Evolutionary conservation across 2,888 invertebrate species (phyloP), one percentile per base, ranked within the genome.

Genomic region (Drosophila demipolita): DNA sequence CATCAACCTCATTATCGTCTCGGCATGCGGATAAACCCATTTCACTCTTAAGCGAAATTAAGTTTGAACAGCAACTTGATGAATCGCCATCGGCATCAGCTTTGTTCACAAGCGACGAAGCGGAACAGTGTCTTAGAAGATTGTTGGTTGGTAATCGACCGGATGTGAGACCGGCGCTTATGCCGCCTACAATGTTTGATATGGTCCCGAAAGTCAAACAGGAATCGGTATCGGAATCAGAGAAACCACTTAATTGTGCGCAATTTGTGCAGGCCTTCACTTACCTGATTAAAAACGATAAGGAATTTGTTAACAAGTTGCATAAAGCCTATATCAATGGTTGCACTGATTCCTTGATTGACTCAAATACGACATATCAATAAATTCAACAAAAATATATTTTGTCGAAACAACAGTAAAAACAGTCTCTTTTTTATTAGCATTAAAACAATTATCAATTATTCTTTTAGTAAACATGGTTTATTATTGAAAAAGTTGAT

Each of bases 291-390:
- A 96, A 97, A 94, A 96, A 96, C 93, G 98, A 98, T 93, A 95
- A 96, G 38, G 97, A 97, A 82, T 98, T 98, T 94, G 95, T 98
- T 40, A 96, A 96, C 91, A 97, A 97, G 93, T 94, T 98, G 75
- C 98, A 98, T 91, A 97, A 98, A 93, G 98, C 97, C 63, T 98
- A 98, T 92, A 96, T 98, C 23, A 97, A 97, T 93, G 97, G 97
- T 38, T 96, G 97, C 69, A 78, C 86, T 23, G 88, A 76, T 64
- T 68, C 86, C 52, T 75, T 85, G 59, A 73, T 88, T 72, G 86
- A 85, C 62, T 60, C 84, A 61, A 85, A 88, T 59, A 76, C 76
- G 70, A 79, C 90, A 89, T 85, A 85, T 85, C 90, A 85, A 85
- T 85, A 88, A 85, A 87, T 61, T 62, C 53, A 45, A 38, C 42